These are phyloP conservation scores for Coreius guichenoti DNA, from an alignment of 2,797 vertebrate genomes.

Conservation along the genomic window DNA sequence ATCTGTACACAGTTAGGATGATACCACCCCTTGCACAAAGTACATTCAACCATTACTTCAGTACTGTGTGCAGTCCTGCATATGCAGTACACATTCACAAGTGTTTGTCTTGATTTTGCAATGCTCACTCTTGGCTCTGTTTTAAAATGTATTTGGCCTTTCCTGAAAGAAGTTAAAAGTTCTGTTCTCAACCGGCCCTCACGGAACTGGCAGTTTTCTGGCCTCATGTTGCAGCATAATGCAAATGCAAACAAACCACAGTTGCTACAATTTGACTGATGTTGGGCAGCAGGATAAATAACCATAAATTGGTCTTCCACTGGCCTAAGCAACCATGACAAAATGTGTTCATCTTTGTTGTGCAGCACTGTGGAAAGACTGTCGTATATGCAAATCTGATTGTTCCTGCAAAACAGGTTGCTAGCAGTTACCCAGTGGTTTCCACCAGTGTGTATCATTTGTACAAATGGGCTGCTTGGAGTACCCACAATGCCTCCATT, in stretches of 20 bases:
- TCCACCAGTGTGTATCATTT: too few relatives aligned
- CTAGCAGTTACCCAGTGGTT: too few relatives aligned
- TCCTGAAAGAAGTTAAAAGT: neutral
- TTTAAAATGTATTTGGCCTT: neutral
- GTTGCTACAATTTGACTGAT: neutral
- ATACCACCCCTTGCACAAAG: neutral
- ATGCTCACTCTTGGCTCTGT: neutral
- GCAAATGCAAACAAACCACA: conserved; percentile 5
- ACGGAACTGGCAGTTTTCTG: neutral
- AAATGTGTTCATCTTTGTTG: neutral
- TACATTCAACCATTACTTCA: conserved; percentile 20
- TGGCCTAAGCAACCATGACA: conserved; percentile 15
- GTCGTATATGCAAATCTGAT: conserved; percentile 19
- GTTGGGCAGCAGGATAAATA: conserved; percentile 1
- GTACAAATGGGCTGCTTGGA: too few relatives aligned
- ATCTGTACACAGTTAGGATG: neutral
- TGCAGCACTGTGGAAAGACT: neutral
- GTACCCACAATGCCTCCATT: too few relatives aligned
- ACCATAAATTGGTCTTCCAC: neutral
- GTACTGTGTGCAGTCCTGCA: conserved; percentile 32
- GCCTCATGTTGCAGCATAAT: neutral
- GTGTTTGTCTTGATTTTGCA: neutral
- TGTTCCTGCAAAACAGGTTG: neutral
- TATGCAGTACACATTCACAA: conserved; percentile 25
- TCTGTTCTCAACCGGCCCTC: neutral